phyloP scores from a whole-genome alignment of 2,888 invertebrate species.

The Tyria jacobaeae region DNA sequence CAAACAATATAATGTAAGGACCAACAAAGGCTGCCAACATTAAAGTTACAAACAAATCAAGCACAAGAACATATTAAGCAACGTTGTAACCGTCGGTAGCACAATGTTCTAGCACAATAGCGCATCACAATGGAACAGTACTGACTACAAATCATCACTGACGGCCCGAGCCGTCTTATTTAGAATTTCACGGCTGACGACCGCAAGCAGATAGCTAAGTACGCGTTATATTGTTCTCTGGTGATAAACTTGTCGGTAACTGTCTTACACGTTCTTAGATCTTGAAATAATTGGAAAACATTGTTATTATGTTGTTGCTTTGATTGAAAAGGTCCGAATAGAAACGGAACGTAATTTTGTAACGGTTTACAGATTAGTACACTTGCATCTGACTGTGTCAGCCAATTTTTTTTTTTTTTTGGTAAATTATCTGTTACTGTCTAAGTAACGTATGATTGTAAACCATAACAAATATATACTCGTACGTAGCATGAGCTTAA shows the following conservation, averaged over 20 bases:
- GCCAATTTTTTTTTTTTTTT: no score
- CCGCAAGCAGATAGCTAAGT: constrained; percentile 31
- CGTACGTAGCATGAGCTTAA: no score
- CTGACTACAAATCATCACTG: constrained; percentile 63
- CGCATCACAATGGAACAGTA: constrained; percentile 48
- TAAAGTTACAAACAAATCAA: constrained; percentile 38
- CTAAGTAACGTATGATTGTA: no score
- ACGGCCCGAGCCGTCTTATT: constrained; percentile 54
- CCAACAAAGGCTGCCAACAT: constrained; percentile 30
- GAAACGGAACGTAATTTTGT: no score
- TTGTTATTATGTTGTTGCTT: neutral
- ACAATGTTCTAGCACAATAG: constrained; percentile 31
- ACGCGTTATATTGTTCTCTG: constrained; percentile 22
- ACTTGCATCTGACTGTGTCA: no score
- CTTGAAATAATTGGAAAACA: constrained; percentile 7
- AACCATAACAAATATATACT: no score
- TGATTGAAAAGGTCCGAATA: neutral
- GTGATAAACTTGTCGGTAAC: constrained; percentile 22
- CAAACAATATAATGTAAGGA: constrained; percentile 21
- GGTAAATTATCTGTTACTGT: no score
- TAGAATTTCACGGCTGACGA: constrained; percentile 56
- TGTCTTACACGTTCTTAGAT: constrained; percentile 9
- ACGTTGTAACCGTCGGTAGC: constrained; percentile 40
- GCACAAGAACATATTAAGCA: constrained; percentile 37
- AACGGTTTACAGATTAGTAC: no score